These are phyloP conservation scores for Torymus aiolomorphi DNA, from an alignment of 2,888 invertebrate genomes.

Conservation along the genomic window DNA sequence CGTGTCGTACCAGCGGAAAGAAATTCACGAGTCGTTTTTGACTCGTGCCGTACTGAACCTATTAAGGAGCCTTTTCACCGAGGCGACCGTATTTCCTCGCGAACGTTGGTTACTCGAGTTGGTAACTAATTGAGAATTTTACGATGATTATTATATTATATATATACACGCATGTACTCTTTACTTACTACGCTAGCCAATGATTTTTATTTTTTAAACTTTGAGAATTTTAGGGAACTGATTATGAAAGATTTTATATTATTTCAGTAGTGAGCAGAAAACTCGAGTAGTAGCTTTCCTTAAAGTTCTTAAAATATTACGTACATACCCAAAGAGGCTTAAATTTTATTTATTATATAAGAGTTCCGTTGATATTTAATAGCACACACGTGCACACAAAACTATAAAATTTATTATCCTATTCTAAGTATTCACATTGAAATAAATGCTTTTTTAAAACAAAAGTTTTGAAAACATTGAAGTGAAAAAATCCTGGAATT, in stretches of 20 bases:
- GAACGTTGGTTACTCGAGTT: no score
- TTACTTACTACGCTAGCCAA: neutral
- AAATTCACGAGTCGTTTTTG: no score
- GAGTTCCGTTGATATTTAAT: constrained; percentile 8
- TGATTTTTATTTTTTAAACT: neutral
- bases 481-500: no score
- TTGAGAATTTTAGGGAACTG: neutral
- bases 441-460: neutral
- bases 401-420: constrained; percentile 2
- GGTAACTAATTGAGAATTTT: no score
- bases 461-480: no score
- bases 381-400: neutral
- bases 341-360: constrained; percentile 15
- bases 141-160: neutral
- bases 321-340: constrained; percentile 37
- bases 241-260: constrained; percentile 4
- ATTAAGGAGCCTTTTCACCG: no score
- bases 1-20: no score
- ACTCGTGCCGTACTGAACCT: no score
- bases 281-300: neutral
- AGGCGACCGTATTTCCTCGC: neutral
- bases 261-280: neutral
- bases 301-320: constrained; percentile 9
- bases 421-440: neutral
- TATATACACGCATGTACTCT: constrained; percentile 13